Base-by-base conservation (phyloP, 2,888 invertebrate species). In the Lysandra bellargus region DNA sequence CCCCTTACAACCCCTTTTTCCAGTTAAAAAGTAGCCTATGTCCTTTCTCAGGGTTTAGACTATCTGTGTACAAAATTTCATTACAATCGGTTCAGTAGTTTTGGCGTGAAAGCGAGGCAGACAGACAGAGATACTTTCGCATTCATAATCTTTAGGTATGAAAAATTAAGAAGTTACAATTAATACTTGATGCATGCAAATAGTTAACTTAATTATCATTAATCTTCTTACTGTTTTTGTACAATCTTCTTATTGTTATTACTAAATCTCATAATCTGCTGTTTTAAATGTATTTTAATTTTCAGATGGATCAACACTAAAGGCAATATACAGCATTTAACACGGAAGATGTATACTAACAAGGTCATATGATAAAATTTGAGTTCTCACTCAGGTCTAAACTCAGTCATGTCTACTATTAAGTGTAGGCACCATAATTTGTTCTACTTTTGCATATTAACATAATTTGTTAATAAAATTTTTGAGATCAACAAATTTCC, bases 251-350 rank as follows among this genome's bases (percentile, higher is more conserved):
- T 7, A 44, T 7, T 44, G 44, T 44, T 7, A 44, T 44, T 44
- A 44, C 7, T 44, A 1, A 40, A 72, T n/a, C 9, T 79, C 14
- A 3, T 74, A 23, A 49, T 23, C 6, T 44, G 12, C 49, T 49
- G 14, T 49, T 49, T 49, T 9, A 40, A 40, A 44, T 9, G 23
- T 23, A 4, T 75, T 37, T 82, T 37, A 60, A 76, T 76, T 90
- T 89, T 79, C 91, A 94, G 94, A 94, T 94, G 94, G 94, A 94
- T 87, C 94, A 94, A 85, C 93, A 93, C 85, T 94, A 94, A 90
- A 87, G 75, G 83, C 85, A 85, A 85, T 83, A 84, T 81, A 82
- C 81, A 81, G 82, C 82, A 84, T 82, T 84, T 84, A 82, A 84
- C 83, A 86, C 81, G 82, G 82, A 84, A 82, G 87, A 86, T 88